phyloP scores from a whole-genome alignment of 2,888 invertebrate species.

The Epirrita christyi region DNA sequence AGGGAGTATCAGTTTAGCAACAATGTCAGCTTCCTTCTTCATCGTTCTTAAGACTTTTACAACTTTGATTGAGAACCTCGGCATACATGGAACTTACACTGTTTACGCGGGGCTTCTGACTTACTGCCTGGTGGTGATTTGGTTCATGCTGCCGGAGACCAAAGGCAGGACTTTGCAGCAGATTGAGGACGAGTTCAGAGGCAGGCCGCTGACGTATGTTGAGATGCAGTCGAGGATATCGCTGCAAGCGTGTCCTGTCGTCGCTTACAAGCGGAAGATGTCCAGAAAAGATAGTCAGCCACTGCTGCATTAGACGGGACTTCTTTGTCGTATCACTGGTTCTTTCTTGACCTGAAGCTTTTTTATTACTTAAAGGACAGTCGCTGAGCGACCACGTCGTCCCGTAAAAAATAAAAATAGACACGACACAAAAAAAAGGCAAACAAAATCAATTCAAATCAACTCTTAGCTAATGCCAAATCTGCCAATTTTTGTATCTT shows the following conservation, averaged over 20 bases:
- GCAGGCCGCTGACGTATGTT: slow-evolving; percentile 51
- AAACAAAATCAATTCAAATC: too few species aligned
- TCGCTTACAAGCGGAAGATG: slow-evolving; percentile 55
- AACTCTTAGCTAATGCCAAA: too few species aligned
- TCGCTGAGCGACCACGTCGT: too few species aligned
- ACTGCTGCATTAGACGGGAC: slow-evolving; percentile 41
- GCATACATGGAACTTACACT: slow-evolving; percentile 83
- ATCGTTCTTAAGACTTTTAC: slow-evolving; percentile 86
- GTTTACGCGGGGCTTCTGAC: slow-evolving; percentile 82
- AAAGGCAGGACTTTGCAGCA: slow-evolving; percentile 86
- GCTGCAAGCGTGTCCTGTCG: slow-evolving; percentile 54
- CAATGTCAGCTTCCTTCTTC: slow-evolving; percentile 85
- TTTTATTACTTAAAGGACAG: too few species aligned
- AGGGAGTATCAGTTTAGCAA: slow-evolving; percentile 84
- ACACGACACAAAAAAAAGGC: too few species aligned
- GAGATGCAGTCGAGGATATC: slow-evolving; percentile 57
- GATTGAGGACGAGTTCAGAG: slow-evolving; percentile 85
- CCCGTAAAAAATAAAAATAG: too few species aligned
- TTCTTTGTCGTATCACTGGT: not conserved
- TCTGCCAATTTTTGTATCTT: too few species aligned
- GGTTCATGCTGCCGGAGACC: slow-evolving; percentile 86
- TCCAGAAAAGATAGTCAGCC: slow-evolving; percentile 55
- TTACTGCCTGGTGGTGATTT: slow-evolving; percentile 78
- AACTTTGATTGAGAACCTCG: slow-evolving; percentile 72
- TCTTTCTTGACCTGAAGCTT: too few species aligned